phyloP scores from a whole-genome alignment of 2,888 invertebrate genomes.

The Chironomus riparius region DNA sequence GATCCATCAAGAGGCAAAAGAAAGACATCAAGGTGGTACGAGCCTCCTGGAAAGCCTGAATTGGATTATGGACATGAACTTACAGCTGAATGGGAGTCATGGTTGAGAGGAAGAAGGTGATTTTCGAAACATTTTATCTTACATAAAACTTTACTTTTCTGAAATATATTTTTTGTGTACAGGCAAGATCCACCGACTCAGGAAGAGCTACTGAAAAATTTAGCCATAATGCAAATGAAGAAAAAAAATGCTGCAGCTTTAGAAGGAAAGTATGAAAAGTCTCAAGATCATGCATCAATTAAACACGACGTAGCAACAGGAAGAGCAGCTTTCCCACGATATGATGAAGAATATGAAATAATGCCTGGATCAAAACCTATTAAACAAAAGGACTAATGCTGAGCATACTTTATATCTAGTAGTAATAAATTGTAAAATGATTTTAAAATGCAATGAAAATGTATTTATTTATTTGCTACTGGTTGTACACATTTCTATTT shows the following conservation, averaged over 20 bases:
- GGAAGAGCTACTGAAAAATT: constrained; percentile 62
- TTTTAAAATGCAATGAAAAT: not conserved
- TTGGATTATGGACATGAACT: constrained; percentile 57
- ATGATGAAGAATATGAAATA: constrained; percentile 52
- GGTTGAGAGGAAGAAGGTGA: constrained; percentile 61
- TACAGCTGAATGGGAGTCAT: constrained; percentile 82
- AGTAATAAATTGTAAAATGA: not conserved
- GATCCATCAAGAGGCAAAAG: constrained; percentile 56
- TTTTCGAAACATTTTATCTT: not conserved
- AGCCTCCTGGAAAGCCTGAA: constrained; percentile 47
- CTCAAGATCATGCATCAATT: constrained; percentile 43
- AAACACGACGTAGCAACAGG: constrained; percentile 38
- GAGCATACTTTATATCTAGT: not conserved
- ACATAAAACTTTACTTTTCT: not conserved
- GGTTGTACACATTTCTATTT: not conserved
- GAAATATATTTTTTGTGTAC: not conserved
- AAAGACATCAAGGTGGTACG: constrained; percentile 62
- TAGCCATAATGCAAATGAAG: constrained; percentile 61
- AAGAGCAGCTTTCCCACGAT: constrained; percentile 46
- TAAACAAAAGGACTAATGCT: not conserved
- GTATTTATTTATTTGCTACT: not conserved
- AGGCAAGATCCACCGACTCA: constrained; percentile 58
- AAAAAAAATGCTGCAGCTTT: constrained; percentile 64
- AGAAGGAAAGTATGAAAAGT: constrained; percentile 48
- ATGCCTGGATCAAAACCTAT: constrained; percentile 34